phyloP scores from a whole-genome alignment of 2,797 vertebrate genomes.

The Tokudaia tokunoshimensis region DNA sequence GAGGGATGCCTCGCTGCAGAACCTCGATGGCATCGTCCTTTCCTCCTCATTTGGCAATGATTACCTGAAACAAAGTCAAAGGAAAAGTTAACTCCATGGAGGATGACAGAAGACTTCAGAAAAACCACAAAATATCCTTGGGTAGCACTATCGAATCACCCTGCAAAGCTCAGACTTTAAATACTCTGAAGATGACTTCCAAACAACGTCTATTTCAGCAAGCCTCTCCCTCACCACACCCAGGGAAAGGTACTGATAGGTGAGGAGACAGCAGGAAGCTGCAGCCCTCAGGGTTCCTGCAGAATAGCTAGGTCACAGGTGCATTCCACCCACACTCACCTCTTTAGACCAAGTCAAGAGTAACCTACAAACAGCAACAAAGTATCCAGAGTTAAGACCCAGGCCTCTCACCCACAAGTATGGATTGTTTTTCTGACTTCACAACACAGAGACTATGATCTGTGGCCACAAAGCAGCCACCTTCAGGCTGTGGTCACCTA shows the following conservation, averaged over 20 bases:
- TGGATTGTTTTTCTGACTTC: not conserved
- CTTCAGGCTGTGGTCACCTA: not conserved
- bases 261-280: not conserved
- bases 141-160: accelerated
- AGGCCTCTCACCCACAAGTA: not conserved
- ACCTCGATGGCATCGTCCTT: conserved; percentile 95
- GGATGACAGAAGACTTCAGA: not conserved
- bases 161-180: not conserved
- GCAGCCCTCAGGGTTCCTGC: not conserved
- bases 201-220: not conserved
- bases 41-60: conserved; percentile 96
- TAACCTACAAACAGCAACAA: too few relatives aligned
- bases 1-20: conserved; percentile 92
- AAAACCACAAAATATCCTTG: accelerated
- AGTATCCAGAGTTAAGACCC: accelerated
- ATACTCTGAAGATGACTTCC: accelerated
- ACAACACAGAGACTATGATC: not conserved
- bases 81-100: not conserved
- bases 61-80: conserved; percentile 87
- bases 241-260: not conserved
- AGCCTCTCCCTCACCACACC: not conserved
- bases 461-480: too few relatives aligned
- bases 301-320: not conserved
- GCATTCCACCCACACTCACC: not conserved
- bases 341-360: not conserved